Evolutionary conservation across 2,888 invertebrate species (phyloP).

Genomic region (Blera fallax): DNA sequence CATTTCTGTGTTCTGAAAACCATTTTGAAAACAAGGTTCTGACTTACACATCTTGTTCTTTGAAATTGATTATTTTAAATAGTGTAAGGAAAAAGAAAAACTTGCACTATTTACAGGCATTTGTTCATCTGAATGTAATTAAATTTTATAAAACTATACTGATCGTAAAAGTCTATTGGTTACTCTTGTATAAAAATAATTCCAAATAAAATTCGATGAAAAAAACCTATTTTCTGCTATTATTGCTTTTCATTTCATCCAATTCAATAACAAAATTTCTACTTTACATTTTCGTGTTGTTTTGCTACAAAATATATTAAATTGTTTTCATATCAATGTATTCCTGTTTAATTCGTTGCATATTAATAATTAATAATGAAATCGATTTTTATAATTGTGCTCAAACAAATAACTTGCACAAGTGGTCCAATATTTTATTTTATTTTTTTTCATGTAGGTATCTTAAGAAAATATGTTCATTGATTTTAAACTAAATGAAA

Average conservation of each 20-base stretch:
- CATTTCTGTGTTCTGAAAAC: no score
- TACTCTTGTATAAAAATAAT: background rate
- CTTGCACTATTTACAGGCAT: no score
- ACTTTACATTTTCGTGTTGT: background rate
- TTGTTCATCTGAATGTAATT: background rate
- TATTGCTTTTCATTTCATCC: background rate
- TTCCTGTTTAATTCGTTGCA: slow-evolving; percentile 66
- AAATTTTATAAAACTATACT: background rate
- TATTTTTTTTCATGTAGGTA: no score
- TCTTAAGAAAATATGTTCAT: slow-evolving; percentile 1
- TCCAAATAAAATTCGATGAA: slow-evolving; percentile 5
- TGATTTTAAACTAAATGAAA: slow-evolving; percentile 76
- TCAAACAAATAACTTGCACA: slow-evolving; percentile 62
- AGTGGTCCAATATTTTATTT: slow-evolving; percentile 59
- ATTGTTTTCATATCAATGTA: slow-evolving; percentile 35
- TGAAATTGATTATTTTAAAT: no score
- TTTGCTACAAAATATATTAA: background rate
- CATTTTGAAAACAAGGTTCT: no score
- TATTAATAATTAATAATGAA: slow-evolving; percentile 49
- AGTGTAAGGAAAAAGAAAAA: no score
- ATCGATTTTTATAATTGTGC: slow-evolving; percentile 59
- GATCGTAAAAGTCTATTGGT: background rate
- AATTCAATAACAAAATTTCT: background rate
- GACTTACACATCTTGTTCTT: no score
- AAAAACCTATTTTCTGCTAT: background rate